Evolutionary conservation across 2,797 vertebrate species (phyloP).

Genomic region (Urosaurus nigricauda): DNA sequence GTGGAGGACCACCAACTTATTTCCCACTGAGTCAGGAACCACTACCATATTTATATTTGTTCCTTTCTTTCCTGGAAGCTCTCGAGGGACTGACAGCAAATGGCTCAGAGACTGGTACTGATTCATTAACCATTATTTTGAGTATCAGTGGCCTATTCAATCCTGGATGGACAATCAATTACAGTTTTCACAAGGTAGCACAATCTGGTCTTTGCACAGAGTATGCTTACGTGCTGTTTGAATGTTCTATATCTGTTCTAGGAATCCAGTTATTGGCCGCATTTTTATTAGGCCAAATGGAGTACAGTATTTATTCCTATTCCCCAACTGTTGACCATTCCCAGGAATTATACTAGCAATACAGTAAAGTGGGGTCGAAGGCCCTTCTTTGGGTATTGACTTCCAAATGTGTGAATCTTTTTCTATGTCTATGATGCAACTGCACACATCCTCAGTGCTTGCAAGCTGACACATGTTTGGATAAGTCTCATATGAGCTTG

Average conservation of each 20-base stretch:
- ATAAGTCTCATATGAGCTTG: not conserved
- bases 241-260: not conserved
- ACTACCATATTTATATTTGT: too few species aligned
- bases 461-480: not conserved
- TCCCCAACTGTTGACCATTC: conserved; percentile 27
- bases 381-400: not conserved
- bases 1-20: too few species aligned
- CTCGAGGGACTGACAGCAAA: too few species aligned
- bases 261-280: conserved; percentile 10
- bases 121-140: too few species aligned
- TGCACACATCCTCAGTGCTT: not conserved
- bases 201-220: not conserved
- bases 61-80: too few species aligned
- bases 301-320: not conserved
- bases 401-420: not conserved
- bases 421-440: not conserved
- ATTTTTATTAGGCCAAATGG: conserved; percentile 38
- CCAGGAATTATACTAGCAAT: not conserved
- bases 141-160: not conserved
- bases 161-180: not conserved
- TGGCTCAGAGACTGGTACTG: too few species aligned
- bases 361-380: conserved; percentile 22
- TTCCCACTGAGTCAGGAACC: too few species aligned
- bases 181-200: not conserved
- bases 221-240: not conserved